A percentile compares a stretch with the other conserved stretches of the same genome.
These are phyloP conservation scores for Hyalella azteca DNA, from an alignment of 2,888 invertebrate species.

Conservation along the genomic window DNA sequence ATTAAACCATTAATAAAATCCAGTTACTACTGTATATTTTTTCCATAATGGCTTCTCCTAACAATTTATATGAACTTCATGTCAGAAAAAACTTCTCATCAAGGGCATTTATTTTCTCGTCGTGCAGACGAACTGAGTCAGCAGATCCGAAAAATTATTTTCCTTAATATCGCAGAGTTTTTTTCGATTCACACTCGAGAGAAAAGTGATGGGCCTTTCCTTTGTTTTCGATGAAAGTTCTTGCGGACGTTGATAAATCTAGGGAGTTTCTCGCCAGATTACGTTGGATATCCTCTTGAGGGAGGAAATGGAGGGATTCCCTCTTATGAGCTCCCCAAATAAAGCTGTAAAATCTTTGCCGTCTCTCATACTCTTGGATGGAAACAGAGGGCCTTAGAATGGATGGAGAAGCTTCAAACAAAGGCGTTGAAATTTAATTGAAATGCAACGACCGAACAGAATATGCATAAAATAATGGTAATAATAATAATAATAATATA, in stretches of 20 bases:
- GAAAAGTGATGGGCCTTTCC: conserved; percentile 12
- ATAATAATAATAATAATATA: no score
- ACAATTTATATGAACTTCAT: no score
- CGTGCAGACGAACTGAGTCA: not conserved
- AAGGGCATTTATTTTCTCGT: not conserved
- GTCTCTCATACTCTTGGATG: not conserved
- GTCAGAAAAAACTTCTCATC: no score
- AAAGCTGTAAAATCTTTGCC: conserved; percentile 23
- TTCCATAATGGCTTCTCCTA: no score
- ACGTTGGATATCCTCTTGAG: not conserved
- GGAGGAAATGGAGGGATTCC: conserved; percentile 17
- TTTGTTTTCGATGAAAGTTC: not conserved
- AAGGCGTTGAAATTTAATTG: not conserved
- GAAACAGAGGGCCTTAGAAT: not conserved
- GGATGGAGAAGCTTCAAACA: not conserved
- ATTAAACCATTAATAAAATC: no score
- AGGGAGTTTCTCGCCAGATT: not conserved
- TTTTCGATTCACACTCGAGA: conserved; percentile 11
- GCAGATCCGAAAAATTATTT: not conserved
- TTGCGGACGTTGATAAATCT: conserved; percentile 31
- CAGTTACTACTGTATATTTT: no score
- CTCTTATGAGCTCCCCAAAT: not conserved
- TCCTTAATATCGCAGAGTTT: conserved; percentile 6
- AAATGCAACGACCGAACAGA: no score
- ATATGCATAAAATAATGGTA: no score